Conservation (phyloP, 53 echinoderm and acorn worm genomes). For the Stichopus horrens region DNA sequence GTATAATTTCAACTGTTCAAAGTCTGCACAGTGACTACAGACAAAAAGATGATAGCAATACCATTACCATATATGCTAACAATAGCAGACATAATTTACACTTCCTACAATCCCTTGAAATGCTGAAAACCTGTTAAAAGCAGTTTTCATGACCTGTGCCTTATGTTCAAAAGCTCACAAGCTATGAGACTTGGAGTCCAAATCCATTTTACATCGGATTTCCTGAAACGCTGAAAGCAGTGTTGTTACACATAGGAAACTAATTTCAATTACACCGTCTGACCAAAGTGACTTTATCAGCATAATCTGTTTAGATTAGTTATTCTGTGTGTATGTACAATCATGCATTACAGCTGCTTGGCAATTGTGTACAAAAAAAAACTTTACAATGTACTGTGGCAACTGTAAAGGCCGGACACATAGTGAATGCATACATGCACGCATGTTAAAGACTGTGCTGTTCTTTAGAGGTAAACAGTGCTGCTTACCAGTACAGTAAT, state of each 20-base stretch:
- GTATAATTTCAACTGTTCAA: not conserved
- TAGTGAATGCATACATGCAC: too few species aligned
- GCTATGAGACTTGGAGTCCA: not conserved
- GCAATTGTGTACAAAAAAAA: not conserved
- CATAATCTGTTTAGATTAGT: slow-evolving; percentile 3
- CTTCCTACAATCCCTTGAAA: slow-evolving; percentile 4
- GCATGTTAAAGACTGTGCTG: too few species aligned
- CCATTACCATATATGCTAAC: not conserved
- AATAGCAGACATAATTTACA: slow-evolving; percentile 35
- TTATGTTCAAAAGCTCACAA: slow-evolving; percentile 13
- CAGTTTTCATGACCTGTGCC: slow-evolving; percentile 30
- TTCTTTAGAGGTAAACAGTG: too few species aligned
- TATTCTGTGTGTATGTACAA: not conserved
- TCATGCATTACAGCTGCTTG: not conserved
- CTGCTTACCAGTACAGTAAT: too few species aligned
- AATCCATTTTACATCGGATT: slow-evolving; percentile 37
- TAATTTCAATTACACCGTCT: slow-evolving; percentile 5
- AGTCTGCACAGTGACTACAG: too few species aligned
- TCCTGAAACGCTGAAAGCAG: slow-evolving; percentile 26
- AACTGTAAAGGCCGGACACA: too few species aligned
- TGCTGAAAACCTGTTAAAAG: slow-evolving; percentile 29
- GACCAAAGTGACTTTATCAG: not conserved
- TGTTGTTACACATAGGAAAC: slow-evolving; percentile 16
- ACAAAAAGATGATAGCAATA: slow-evolving; percentile 21
- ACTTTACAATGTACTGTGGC: too few species aligned